phyloP scores from a whole-genome alignment of 2,113 vertebrate species.

The Arizona elegans region DNA sequence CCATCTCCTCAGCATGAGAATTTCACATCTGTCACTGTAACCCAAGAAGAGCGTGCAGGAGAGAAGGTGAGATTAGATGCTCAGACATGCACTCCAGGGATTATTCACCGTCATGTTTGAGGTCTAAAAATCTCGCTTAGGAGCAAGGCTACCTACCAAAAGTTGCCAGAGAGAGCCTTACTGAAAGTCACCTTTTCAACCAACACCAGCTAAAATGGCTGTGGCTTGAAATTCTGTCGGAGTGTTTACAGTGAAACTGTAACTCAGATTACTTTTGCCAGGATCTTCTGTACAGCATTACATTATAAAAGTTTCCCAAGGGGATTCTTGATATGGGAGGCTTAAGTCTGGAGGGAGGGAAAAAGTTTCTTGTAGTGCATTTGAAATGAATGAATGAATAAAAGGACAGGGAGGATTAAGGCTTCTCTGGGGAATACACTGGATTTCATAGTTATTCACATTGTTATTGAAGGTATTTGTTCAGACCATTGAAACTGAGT shows the following conservation, averaged over 20 bases:
- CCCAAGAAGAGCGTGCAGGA: not conserved
- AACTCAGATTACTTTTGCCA: not conserved
- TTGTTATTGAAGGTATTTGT: not conserved
- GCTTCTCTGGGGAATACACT: not conserved
- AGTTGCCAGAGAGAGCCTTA: not conserved
- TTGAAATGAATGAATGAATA: not conserved
- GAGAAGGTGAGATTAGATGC: not conserved
- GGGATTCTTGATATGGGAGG: not conserved
- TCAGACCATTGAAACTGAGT: not conserved
- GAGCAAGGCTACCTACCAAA: not conserved
- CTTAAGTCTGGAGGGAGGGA: not conserved
- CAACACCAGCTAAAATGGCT: not conserved
- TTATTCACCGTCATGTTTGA: not conserved
- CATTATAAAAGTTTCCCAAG: not conserved
- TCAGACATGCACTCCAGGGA: not conserved
- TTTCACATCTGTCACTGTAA: not conserved
- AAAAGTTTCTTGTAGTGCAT: not conserved
- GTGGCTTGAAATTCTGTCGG: not conserved
- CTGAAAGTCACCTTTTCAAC: not conserved
- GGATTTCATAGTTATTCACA: not conserved
- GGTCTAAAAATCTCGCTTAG: not conserved
- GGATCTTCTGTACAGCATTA: not conserved
- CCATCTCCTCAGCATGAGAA: not conserved
- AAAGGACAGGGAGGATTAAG: not conserved
- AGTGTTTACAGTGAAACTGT: not conserved